Conservation (phyloP, 2,888 invertebrate species). For the Aspidiotus destructor region DNA sequence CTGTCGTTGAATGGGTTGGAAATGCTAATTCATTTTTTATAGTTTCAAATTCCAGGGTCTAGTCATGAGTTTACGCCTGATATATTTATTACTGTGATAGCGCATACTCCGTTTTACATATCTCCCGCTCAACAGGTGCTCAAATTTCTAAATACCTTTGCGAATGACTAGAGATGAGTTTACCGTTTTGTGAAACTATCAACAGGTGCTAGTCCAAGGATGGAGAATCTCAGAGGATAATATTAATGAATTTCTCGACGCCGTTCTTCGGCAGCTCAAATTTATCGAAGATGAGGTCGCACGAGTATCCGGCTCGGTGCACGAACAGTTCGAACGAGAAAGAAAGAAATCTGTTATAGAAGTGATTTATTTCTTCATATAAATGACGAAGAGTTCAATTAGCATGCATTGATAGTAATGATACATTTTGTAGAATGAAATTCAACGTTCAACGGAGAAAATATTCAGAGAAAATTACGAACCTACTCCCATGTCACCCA, state of each 20-base stretch:
- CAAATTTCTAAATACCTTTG: neutral
- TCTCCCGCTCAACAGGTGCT: constrained; percentile 58
- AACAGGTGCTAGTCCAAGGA: constrained; percentile 57
- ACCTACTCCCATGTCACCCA: constrained; percentile 40
- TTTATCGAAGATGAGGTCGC: constrained; percentile 53
- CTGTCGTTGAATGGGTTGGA: neutral
- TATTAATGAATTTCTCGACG: constrained; percentile 49
- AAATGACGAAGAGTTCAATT: neutral
- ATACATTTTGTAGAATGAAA: constrained; percentile 1
- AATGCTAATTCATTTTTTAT: constrained; percentile 39
- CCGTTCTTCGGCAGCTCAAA: constrained; percentile 51
- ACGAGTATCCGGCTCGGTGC: constrained; percentile 47
- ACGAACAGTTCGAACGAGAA: constrained; percentile 48
- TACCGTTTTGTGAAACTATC: constrained; percentile 19
- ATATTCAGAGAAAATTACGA: constrained; percentile 11
- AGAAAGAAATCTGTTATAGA: constrained; percentile 40
- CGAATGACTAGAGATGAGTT: neutral
- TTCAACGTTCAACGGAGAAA: neutral
- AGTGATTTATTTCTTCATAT: constrained; percentile 3
- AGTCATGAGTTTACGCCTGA: constrained; percentile 51
- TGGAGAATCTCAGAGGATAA: constrained; percentile 53
- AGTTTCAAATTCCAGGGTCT: constrained; percentile 62
- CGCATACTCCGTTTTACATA: constrained; percentile 63
- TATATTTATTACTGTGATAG: constrained; percentile 64
- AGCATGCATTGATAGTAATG: neutral